Percentiles rank a stretch among this genome's conserved stretches.
Evolutionary conservation across 92 coral and sea anemone species (phyloP).

Genomic region (Epizoanthus scotinus): DNA sequence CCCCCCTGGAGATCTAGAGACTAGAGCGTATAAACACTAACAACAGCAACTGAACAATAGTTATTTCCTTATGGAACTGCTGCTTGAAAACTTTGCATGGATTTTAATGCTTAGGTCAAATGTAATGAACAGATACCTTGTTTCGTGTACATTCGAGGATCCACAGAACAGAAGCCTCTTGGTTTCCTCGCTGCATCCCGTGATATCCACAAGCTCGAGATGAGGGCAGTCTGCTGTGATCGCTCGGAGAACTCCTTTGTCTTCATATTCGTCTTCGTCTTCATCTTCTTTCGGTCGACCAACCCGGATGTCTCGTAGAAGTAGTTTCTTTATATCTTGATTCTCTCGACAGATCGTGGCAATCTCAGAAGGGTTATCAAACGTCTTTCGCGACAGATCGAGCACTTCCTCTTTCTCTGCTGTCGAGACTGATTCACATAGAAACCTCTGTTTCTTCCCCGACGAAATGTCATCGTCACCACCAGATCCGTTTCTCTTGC

Average conservation of each 20-base stretch:
- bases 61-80: too few relatives aligned
- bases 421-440: not conserved
- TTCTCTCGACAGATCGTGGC: not conserved
- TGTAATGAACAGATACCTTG: not conserved
- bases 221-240: not conserved
- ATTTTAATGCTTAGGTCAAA: too few relatives aligned
- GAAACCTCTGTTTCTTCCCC: not conserved
- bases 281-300: not conserved
- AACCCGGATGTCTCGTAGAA: not conserved
- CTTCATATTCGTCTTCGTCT: not conserved
- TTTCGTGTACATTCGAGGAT: not conserved
- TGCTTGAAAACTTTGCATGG: too few relatives aligned
- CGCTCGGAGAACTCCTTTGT: not conserved
- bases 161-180: not conserved
- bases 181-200: not conserved
- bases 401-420: not conserved
- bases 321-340: not conserved
- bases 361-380: not conserved
- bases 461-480: not conserved
- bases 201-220: not conserved
- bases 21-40: too few relatives aligned
- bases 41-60: too few relatives aligned
- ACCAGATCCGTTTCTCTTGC: not conserved
- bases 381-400: not conserved
- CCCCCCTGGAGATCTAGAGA: too few relatives aligned